Evolutionary conservation across 64 coral and sea anemone genomes (phyloP), one percentile per base, ranked within the genome.

Genomic region (Actinia tenebrosa): DNA sequence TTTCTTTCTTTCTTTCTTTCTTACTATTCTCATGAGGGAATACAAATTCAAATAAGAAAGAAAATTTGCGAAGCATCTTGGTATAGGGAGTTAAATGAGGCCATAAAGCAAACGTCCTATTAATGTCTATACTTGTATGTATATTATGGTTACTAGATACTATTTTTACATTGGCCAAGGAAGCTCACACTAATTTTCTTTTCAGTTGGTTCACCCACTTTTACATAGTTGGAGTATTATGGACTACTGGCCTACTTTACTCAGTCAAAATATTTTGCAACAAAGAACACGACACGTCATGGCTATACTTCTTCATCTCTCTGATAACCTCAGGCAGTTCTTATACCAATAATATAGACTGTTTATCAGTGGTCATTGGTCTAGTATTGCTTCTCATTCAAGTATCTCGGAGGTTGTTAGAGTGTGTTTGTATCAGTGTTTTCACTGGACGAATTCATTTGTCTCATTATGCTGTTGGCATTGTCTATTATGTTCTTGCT

Each of bases 141-240:
- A 37, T 37, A 37, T 37, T 37, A 37, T 37, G 30, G 30, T 37
- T 37, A 37, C 30, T n/a, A 37, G 30, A 37, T 37, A 37, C 30
- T 37, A 37, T 37, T 37, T 37, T 37, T 37, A 37, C 30, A 37
- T 37, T 0, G 30, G 1, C 30, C 30, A 37, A 37, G 0, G 30
- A 37, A 37, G 1, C 30, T 37, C 30, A 37, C 26, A 72, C 69
- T 66, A 59, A 69, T 83, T n/a, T 55, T 50, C 3, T 78, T 88
- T 90, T 84, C 93, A 99, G 97, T 6, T 99, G 88, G 97, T 99
- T 99, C 77, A 93, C 90, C 55, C 97, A 99, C 80, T 99, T 99
- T 62, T 99, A 99, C 44, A 27, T 92, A 56, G 84, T 90, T 87
- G 97, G 97, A 86, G 23, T 85, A 15, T 64, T 55, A 43, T 85